Base-by-base conservation (phyloP, 2,797 vertebrate genomes). In the Octomys mimax region DNA sequence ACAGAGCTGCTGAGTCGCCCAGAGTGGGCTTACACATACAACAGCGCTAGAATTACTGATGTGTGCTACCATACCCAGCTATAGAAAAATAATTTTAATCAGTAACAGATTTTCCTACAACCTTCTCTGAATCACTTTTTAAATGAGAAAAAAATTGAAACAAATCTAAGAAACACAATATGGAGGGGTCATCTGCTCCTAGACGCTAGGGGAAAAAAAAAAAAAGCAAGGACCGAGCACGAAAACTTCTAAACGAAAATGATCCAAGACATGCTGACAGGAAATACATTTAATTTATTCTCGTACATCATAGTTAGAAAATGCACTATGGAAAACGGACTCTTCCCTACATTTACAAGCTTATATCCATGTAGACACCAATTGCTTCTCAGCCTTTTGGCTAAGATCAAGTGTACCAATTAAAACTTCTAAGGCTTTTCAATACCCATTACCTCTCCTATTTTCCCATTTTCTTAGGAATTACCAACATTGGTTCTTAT, bases 61-160 rank as follows among this genome's bases (percentile, higher is more conserved):
- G 14, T 52, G 46, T 31, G 46, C 3, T 46, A 52, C 75, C 36
- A 49, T 33, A 8, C 31, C 31, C 16, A 33, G 16, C 16, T 33
- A 78, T 18, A 52, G 46, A 52, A 78, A 52, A 78, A 52, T 78
- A 31, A 31, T 52, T 66, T 46, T 84, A 92, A 54, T 71, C 36
- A 81, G 64, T 79, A 64, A 80, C 49, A 84, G 12, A 1, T 39
- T 92, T 95, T 26, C 84, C 33, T 46, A 92, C 28, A 89, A 64
- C 24, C 36, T 94, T 82, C 77, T 92, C 68, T 57, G 49, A 52
- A 92, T 90, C 4, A 77, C 54, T 81, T 82, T 79, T 91, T 78
- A 80, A 81, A 77, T 71, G 33, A 39, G 3, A 33, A 31, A 81
- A 75, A 93, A 91, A 54, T 9, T 80, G 1, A 68, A 95, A 70